Conservation (phyloP, 2,113 vertebrate genomes). For the Grantiella picta region DNA sequence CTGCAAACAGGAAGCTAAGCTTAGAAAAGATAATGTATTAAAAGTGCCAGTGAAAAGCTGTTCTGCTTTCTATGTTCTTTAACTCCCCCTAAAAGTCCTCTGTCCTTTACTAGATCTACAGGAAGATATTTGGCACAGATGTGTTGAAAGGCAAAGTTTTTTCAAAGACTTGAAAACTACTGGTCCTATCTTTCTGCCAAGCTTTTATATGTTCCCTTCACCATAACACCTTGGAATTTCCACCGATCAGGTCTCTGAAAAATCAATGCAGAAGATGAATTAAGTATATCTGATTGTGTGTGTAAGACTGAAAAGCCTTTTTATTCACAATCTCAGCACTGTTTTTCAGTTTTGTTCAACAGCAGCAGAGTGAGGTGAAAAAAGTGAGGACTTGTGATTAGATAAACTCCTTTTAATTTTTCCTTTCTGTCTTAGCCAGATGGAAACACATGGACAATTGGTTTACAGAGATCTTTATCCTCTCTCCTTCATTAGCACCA, state of each 20-base stretch:
- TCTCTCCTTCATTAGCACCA: slow-evolving; percentile 57
- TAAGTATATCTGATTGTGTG: not conserved
- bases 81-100: slow-evolving; percentile 10
- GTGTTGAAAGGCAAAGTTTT: slow-evolving; percentile 37
- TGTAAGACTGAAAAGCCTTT: not conserved
- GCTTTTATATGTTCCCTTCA: slow-evolving; percentile 26
- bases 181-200: not conserved
- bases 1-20: slow-evolving; percentile 54
- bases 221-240: slow-evolving; percentile 27
- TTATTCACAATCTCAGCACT: not conserved
- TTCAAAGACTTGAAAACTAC: slow-evolving; percentile 33
- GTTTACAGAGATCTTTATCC: slow-evolving; percentile 59
- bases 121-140: slow-evolving; percentile 26
- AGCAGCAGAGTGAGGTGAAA: not conserved
- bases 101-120: slow-evolving; percentile 22
- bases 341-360: not conserved
- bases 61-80: slow-evolving; percentile 40
- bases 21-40: slow-evolving; percentile 47
- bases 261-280: slow-evolving; percentile 34
- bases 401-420: slow-evolving; percentile 45
- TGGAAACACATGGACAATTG: slow-evolving; percentile 53
- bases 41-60: slow-evolving; percentile 13
- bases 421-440: slow-evolving; percentile 34
- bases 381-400: not conserved
- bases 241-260: not conserved